A percentile compares a stretch with the other conserved stretches of the same genome.
phyloP scores from a whole-genome alignment of 2,888 invertebrate species.

The Maniola hyperantus region DNA sequence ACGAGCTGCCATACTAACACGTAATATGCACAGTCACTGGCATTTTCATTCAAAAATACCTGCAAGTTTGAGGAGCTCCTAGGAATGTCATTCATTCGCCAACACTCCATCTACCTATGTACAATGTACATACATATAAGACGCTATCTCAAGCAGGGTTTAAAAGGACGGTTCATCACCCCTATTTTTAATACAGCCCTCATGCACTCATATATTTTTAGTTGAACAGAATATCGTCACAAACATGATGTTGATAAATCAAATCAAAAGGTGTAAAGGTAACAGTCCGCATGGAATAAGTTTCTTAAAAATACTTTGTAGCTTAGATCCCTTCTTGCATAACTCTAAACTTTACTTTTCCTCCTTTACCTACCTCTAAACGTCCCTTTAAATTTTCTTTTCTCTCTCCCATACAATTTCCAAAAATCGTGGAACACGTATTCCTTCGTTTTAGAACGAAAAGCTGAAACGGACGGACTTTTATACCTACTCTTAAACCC shows the following conservation, averaged over 20 bases:
- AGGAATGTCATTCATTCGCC: conserved; percentile 44
- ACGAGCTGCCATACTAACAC: conserved; percentile 29
- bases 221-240: not conserved
- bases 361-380: too few relatives aligned
- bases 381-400: too few relatives aligned
- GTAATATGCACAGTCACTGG: conserved; percentile 39
- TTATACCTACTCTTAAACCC: too few relatives aligned
- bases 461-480: too few relatives aligned
- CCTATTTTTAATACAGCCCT: conserved; percentile 26
- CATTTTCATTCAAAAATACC: conserved; percentile 44
- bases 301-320: too few relatives aligned
- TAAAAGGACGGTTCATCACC: conserved; percentile 31
- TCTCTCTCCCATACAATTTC: too few relatives aligned
- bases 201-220: conserved; percentile 6
- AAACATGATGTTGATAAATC: too few relatives aligned
- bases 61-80: conserved; percentile 42
- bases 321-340: too few relatives aligned
- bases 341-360: too few relatives aligned
- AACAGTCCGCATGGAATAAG: not conserved
- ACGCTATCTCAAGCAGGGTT: conserved; percentile 29
- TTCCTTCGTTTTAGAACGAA: too few relatives aligned
- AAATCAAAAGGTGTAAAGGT: not conserved
- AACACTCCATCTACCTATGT: conserved; percentile 43
- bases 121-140: conserved; percentile 33
- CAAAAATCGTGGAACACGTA: too few relatives aligned